Evolutionary conservation across 1,140 invertebrate genomes (phyloP).

Genomic region (Hesperophylax magnus): DNA sequence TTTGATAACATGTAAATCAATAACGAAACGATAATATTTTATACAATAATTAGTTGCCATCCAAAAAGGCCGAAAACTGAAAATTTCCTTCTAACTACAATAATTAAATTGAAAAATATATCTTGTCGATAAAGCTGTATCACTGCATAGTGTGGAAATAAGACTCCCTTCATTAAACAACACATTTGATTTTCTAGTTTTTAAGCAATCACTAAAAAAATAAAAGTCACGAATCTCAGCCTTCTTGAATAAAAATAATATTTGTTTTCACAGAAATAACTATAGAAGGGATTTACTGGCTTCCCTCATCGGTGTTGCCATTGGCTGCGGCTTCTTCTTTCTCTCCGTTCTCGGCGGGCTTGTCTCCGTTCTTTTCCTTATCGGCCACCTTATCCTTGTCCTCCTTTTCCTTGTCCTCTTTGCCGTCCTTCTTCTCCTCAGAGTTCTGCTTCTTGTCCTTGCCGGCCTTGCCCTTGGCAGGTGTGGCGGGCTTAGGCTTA

Average conservation of each 20-base stretch:
- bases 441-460: conserved; percentile 80
- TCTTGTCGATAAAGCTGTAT: conserved; percentile 29
- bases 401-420: conserved; percentile 75
- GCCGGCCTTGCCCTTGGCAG: conserved; percentile 79
- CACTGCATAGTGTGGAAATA: conserved; percentile 35
- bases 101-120: conserved; percentile 24
- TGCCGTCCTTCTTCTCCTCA: conserved; percentile 77
- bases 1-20: conserved; percentile 40
- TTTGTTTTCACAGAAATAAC: conserved; percentile 33
- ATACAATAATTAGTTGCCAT: conserved; percentile 47
- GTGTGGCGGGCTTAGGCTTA: conserved; percentile 83
- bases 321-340: conserved; percentile 63
- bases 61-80: conserved; percentile 47
- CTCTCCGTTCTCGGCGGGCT: conserved; percentile 62
- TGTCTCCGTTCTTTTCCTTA: conserved; percentile 68
- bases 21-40: conserved; percentile 37
- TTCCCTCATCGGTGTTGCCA: conserved; percentile 70
- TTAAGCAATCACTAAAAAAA: conserved; percentile 47
- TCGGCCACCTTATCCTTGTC: conserved; percentile 71
- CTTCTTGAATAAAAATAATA: conserved; percentile 47
- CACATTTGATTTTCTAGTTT: conserved; percentile 22
- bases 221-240: conserved; percentile 41
- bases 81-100: conserved; percentile 43
- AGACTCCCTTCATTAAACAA: conserved; percentile 12
- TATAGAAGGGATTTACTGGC: conserved; percentile 44